Evolutionary conservation across 2,113 vertebrate genomes (phyloP).

Genomic region (Jaculus jaculus): DNA sequence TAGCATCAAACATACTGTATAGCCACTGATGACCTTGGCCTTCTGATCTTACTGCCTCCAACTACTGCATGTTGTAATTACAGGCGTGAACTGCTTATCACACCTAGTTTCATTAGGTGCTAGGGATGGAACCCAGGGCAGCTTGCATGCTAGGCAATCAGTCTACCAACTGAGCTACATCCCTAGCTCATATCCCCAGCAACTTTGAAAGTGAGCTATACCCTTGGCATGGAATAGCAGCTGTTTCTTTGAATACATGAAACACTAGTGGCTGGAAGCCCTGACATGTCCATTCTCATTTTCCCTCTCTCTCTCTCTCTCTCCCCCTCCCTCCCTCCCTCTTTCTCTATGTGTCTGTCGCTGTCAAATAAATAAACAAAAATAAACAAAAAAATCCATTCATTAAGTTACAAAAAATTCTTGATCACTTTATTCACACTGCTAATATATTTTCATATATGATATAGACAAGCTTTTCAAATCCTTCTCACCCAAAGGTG

Average conservation of each 20-base stretch:
- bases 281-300: no score
- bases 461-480: conserved; percentile 7
- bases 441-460: conserved; percentile 35
- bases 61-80: neutral
- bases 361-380: no score
- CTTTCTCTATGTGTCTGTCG: no score
- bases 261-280: neutral
- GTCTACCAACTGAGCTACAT: neutral
- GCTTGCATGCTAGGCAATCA: neutral
- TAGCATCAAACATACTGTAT: neutral
- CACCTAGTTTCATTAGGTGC: neutral
- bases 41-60: neutral
- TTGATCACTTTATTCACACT: neutral
- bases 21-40: neutral
- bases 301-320: no score
- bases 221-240: neutral
- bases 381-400: no score
- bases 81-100: neutral
- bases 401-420: neutral
- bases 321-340: no score
- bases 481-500: neutral
- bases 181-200: neutral
- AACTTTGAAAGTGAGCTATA: conserved; percentile 1
- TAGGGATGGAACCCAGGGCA: neutral
- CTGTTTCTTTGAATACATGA: conserved; percentile 6